Evolutionary conservation across 2,113 vertebrate genomes (phyloP), one percentile per base, ranked within the genome.

Genomic region (Oceanites oceanicus): DNA sequence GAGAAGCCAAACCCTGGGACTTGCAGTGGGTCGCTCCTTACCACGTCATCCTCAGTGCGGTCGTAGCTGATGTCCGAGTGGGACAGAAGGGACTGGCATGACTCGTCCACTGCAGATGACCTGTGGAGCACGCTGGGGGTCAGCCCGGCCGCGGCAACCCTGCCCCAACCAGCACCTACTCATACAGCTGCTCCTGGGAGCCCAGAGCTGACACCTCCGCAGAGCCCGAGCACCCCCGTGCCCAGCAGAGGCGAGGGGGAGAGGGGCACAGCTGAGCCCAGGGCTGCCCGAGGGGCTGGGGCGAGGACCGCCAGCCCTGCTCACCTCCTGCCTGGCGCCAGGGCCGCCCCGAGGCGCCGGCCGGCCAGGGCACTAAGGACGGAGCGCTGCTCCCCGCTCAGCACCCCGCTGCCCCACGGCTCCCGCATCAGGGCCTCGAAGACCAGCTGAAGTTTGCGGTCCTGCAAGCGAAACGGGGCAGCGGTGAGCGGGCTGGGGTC

Each of bases 41-140:
- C 99, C 98, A 98, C 50, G 0, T 99, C 98, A 1, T 99, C 99
- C 3, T 99, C 98, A 0, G 99, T 99, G 50, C 97, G 96, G 84
- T 99, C 99, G 8, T 99, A 99, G 97, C 99, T 99, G 97, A 99
- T 99, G 92, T 98, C 99, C 0, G 99, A 99, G 92, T 98, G 98
- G 38, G 98, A 99, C 95, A 99, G 96, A 82, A 99, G 98, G 2
- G 99, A 99, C 3, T 92, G 94, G 44, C 90, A 91, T 0, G 98
- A 99, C 89, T 99, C 98, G 0, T 99, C 98, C 40, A 98, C 98
- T 17, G 93, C 96, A 4, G 98, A 98, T 12, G 98, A 90, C 90
- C 99, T 99, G 96, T 2, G 5, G n/a, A 79, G 20, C 1, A 2
- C 88, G 38, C 18, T 32, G n/a, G 66, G 32, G 52, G 38, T 88